These are phyloP conservation scores for Boloria selene DNA, from an alignment of 2,888 invertebrate genomes.

Conservation along the genomic window DNA sequence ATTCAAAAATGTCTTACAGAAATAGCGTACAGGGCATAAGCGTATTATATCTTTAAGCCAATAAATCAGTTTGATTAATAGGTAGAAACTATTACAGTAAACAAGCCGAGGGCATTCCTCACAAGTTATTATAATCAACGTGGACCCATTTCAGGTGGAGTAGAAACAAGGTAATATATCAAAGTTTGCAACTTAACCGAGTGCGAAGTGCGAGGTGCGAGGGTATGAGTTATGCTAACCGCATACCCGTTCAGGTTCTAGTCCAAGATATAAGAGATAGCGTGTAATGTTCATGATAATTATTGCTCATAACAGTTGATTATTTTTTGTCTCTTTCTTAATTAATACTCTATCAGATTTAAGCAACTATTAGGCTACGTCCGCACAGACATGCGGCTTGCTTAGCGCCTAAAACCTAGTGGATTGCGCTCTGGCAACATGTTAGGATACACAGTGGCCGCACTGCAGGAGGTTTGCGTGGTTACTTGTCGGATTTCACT, in stretches of 20 bases:
- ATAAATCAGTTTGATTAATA: conserved; percentile 38
- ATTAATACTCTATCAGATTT: too few relatives aligned
- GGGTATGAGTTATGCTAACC: conserved; percentile 76
- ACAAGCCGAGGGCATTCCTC: conserved; percentile 40
- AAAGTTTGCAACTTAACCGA: conserved; percentile 75
- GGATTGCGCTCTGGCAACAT: too few relatives aligned
- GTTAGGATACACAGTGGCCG: too few relatives aligned
- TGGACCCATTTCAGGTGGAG: conserved; percentile 62
- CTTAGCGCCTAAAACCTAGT: too few relatives aligned
- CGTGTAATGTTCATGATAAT: conserved; percentile 14
- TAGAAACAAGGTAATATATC: conserved; percentile 65
- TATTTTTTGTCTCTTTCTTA: too few relatives aligned
- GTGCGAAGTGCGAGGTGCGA: conserved; percentile 73
- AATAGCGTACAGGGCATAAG: background rate
- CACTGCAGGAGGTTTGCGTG: too few relatives aligned
- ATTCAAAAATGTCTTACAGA: background rate
- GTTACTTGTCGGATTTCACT: too few relatives aligned
- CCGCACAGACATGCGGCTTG: too few relatives aligned
- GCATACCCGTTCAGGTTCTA: conserved; percentile 54
- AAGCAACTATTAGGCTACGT: too few relatives aligned
- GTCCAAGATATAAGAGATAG: conserved; percentile 35
- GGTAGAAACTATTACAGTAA: conserved; percentile 34
- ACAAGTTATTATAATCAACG: conserved; percentile 50
- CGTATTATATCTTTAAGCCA: conserved; percentile 9
- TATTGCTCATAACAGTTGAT: too few relatives aligned